These are phyloP conservation scores for Dinomys branickii DNA, from an alignment of 2,113 vertebrate species.

Conservation along the genomic window DNA sequence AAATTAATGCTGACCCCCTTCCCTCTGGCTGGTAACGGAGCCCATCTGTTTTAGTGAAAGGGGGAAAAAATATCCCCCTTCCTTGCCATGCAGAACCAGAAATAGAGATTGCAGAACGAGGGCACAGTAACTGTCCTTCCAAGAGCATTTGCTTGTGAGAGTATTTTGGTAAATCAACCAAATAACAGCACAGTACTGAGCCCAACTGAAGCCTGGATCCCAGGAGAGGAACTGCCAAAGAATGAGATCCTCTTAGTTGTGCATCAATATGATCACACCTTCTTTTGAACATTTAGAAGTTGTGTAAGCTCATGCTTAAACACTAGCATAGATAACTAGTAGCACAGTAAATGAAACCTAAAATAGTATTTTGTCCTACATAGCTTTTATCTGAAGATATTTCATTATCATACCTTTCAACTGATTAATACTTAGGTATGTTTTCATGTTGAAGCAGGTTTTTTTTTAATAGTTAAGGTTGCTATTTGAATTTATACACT, in stretches of 20 bases:
- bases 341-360: background rate
- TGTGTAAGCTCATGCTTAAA: background rate
- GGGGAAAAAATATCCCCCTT: background rate
- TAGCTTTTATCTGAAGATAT: background rate
- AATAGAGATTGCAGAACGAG: background rate
- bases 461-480: background rate
- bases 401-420: background rate
- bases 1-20: slow-evolving; percentile 43
- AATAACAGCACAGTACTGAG: background rate
- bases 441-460: background rate
- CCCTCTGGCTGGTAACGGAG: slow-evolving; percentile 8
- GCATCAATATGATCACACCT: background rate
- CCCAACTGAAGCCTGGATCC: background rate
- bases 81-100: background rate
- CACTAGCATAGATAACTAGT: background rate
- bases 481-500: background rate
- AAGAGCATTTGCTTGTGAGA: slow-evolving; percentile 29
- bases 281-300: slow-evolving; percentile 41
- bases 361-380: background rate
- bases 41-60: slow-evolving; percentile 53
- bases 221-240: background rate
- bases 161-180: slow-evolving; percentile 27
- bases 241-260: background rate
- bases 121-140: background rate
- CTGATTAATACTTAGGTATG: background rate